These are phyloP conservation scores for Lethrus apterus DNA, from an alignment of 1,140 invertebrate species.

Conservation along the genomic window DNA sequence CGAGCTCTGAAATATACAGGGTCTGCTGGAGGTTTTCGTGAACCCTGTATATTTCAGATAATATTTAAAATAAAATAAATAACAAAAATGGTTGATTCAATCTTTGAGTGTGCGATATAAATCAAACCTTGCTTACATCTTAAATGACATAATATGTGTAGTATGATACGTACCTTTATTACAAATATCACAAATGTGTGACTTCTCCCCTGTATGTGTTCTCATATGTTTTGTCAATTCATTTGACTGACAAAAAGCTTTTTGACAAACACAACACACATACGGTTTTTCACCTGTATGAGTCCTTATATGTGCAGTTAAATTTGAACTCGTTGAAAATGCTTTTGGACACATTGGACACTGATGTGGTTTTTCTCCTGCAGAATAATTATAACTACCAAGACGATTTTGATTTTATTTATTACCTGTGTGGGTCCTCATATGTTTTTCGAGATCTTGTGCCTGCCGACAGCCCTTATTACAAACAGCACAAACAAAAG, in stretches of 20 bases:
- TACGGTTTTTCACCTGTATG: conserved; percentile 45
- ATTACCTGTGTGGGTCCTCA: conserved; percentile 48
- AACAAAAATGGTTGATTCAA: too few relatives aligned
- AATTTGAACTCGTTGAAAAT: conserved; percentile 50
- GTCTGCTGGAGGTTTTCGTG: neutral
- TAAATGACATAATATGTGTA: conserved; percentile 2
- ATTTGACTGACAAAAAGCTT: conserved; percentile 42
- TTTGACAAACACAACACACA: conserved; percentile 43
- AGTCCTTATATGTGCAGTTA: conserved; percentile 45
- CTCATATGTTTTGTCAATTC: conserved; percentile 43
- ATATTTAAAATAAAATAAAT: neutral
- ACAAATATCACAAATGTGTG: conserved; percentile 44
- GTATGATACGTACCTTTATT: conserved; percentile 31
- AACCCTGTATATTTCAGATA: neutral
- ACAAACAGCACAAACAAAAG: conserved; percentile 54
- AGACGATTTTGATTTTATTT: neutral
- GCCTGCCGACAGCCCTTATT: conserved; percentile 50
- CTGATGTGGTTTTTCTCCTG: conserved; percentile 46
- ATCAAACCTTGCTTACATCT: neutral
- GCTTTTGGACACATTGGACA: conserved; percentile 48
- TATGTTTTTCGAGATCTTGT: conserved; percentile 51
- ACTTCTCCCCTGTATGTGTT: conserved; percentile 44
- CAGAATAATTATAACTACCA: conserved; percentile 21
- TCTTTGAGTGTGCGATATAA: too few relatives aligned
- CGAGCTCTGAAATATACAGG: neutral